These are phyloP conservation scores for Amphipyra berbera DNA, from an alignment of 2,888 invertebrate genomes.

Conservation along the genomic window DNA sequence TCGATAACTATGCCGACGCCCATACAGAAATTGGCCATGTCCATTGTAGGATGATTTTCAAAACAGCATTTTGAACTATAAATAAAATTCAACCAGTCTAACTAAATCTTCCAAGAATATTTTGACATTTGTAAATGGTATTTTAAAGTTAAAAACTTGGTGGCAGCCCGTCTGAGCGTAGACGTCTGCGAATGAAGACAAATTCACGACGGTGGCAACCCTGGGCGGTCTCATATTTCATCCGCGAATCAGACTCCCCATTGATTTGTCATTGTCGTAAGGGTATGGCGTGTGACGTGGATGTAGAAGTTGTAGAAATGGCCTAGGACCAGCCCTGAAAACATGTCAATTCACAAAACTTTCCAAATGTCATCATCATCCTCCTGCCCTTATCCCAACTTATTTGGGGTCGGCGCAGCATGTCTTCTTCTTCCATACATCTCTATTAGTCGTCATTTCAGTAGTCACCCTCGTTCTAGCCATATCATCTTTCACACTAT, in stretches of 20 bases:
- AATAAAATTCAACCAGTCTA: background rate
- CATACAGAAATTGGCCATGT: no score
- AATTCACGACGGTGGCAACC: slow-evolving; percentile 46
- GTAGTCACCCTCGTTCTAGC: no score
- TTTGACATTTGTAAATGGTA: slow-evolving; percentile 45
- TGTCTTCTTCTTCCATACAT: no score
- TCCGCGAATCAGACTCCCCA: slow-evolving; percentile 52
- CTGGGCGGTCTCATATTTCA: slow-evolving; percentile 58
- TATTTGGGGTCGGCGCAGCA: no score
- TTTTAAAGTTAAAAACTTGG: slow-evolving; percentile 52
- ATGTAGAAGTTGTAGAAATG: slow-evolving; percentile 12
- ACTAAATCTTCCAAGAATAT: slow-evolving; percentile 5
- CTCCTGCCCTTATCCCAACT: no score
- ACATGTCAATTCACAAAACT: no score
- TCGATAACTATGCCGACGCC: no score
- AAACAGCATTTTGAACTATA: background rate
- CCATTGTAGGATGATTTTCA: no score
- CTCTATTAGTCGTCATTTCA: no score
- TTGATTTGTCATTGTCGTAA: slow-evolving; percentile 62
- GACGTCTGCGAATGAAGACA: slow-evolving; percentile 49
- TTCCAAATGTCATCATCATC: no score
- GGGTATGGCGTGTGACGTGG: slow-evolving; percentile 11
- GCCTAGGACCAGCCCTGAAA: background rate
- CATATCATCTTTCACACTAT: no score
- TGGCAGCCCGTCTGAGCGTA: slow-evolving; percentile 22